phyloP scores from a whole-genome alignment of 92 coral and sea anemone genomes.

The Siderastrea radians region DNA sequence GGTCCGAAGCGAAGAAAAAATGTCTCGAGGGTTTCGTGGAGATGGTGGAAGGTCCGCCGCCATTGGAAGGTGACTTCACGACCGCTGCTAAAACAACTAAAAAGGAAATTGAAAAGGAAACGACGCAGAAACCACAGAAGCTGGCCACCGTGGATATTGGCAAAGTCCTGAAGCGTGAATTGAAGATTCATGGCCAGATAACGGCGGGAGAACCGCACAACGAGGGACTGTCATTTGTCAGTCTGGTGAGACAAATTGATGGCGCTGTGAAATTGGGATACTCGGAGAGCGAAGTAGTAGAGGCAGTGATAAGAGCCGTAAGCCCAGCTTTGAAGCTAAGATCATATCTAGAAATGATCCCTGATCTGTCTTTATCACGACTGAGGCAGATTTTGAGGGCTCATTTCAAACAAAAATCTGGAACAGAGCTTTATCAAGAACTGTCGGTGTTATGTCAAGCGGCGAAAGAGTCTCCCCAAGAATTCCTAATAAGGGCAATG shows the following conservation, averaged over 20 bases:
- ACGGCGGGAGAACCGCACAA: slow-evolving; percentile 31
- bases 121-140: background rate
- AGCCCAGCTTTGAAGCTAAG: slow-evolving; percentile 55
- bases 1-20: slow-evolving; percentile 41
- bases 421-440: too few relatives aligned
- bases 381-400: slow-evolving; percentile 33
- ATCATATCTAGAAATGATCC: slow-evolving; percentile 55
- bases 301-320: slow-evolving; percentile 68
- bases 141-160: slow-evolving; percentile 46
- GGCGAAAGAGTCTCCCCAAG: too few relatives aligned
- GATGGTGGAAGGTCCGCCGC: slow-evolving; percentile 26
- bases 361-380: slow-evolving; percentile 45
- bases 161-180: slow-evolving; percentile 35
- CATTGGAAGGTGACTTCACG: background rate
- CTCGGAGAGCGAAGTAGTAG: slow-evolving; percentile 51
- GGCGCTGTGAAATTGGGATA: slow-evolving; percentile 48
- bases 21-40: background rate
- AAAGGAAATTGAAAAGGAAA: background rate
- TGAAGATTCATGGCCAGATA: slow-evolving; percentile 26
- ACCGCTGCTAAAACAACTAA: background rate
- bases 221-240: slow-evolving; percentile 44
- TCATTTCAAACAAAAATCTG: too few relatives aligned
- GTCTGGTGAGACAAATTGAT: slow-evolving; percentile 49
- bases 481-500: too few relatives aligned
- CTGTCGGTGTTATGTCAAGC: too few relatives aligned